Evolutionary conservation across 1,140 invertebrate species (phyloP).

Genomic region (Lepidurus couesii): DNA sequence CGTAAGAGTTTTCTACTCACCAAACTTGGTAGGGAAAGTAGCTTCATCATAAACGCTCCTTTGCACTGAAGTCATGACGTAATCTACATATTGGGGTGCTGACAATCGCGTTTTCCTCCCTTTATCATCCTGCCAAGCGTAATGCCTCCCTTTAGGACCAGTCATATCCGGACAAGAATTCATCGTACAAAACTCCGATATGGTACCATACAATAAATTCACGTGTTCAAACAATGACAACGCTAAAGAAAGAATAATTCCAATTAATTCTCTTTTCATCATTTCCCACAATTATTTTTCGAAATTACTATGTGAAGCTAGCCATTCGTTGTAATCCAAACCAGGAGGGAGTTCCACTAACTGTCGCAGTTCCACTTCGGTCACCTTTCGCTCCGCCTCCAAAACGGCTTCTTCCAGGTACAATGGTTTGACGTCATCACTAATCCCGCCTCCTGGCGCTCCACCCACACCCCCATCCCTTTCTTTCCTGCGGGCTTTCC

Average conservation of each 20-base stretch:
- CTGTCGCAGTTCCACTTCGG: constrained; percentile 84
- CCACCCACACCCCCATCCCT: constrained; percentile 57
- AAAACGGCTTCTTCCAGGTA: constrained; percentile 20
- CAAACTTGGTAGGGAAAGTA: constrained; percentile 97
- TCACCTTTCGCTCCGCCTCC: constrained; percentile 76
- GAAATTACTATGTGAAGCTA: constrained; percentile 90
- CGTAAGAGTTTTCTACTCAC: constrained; percentile 52
- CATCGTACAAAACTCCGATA: constrained; percentile 95
- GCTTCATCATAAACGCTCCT: constrained; percentile 94
- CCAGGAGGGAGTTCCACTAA: constrained; percentile 87
- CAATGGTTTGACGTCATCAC: constrained; percentile 3
- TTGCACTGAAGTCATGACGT: constrained; percentile 96
- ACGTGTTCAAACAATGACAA: constrained; percentile 97
- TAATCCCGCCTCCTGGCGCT: background rate
- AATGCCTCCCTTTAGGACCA: constrained; percentile 77
- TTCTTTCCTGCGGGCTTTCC: constrained; percentile 95
- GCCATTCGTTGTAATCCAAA: constrained; percentile 96
- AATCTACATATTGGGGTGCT: constrained; percentile 96
- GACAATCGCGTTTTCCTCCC: constrained; percentile 95
- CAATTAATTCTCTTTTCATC: constrained; percentile 29
- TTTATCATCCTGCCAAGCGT: constrained; percentile 97
- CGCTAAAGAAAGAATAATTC: constrained; percentile 57
- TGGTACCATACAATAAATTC: constrained; percentile 93
- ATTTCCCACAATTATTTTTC: background rate
- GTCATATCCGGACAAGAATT: constrained; percentile 91